These are phyloP conservation scores for Pleuronectes platessa DNA, from an alignment of 2,113 vertebrate species.

Conservation along the genomic window DNA sequence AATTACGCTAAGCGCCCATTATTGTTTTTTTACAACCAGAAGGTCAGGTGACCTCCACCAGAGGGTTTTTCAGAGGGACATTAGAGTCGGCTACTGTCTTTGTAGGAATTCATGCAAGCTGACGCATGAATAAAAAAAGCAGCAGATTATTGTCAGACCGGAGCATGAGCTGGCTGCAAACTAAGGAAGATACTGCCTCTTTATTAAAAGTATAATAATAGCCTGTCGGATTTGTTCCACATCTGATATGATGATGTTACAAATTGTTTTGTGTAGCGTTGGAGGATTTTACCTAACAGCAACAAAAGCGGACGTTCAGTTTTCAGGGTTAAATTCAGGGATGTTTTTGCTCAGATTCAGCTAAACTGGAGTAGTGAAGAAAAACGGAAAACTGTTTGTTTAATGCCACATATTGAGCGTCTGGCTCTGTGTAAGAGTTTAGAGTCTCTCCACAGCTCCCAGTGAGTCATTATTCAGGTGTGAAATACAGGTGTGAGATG, in stretches of 20 bases:
- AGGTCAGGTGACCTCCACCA: conserved; percentile 6
- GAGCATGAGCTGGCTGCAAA: conserved; percentile 4
- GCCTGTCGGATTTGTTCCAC: conserved; percentile 18
- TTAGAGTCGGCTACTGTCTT: background rate
- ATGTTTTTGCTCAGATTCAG: background rate
- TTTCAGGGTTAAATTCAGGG: background rate
- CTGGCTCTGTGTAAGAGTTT: background rate
- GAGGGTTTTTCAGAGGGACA: conserved; percentile 24
- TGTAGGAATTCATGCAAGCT: background rate
- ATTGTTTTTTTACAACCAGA: conserved; percentile 21
- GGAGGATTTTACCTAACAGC: background rate
- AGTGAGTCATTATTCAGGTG: background rate
- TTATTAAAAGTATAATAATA: conserved; percentile 28
- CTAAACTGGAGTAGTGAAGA: background rate
- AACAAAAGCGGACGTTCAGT: background rate
- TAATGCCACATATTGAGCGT: background rate
- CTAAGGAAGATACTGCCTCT: background rate
- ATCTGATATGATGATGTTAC: conserved; percentile 24
- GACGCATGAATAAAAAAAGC: conserved; percentile 29
- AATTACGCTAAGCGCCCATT: conserved; percentile 32
- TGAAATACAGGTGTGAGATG: background rate
- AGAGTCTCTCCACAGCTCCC: background rate
- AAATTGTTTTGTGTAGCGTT: background rate
- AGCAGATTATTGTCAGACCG: conserved; percentile 18
- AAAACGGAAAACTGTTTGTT: background rate